Percentiles rank a stretch among this genome's conserved stretches.
These are phyloP conservation scores for Lichenostomus cassidix DNA, from an alignment of 2,113 vertebrate genomes.

Conservation along the genomic window DNA sequence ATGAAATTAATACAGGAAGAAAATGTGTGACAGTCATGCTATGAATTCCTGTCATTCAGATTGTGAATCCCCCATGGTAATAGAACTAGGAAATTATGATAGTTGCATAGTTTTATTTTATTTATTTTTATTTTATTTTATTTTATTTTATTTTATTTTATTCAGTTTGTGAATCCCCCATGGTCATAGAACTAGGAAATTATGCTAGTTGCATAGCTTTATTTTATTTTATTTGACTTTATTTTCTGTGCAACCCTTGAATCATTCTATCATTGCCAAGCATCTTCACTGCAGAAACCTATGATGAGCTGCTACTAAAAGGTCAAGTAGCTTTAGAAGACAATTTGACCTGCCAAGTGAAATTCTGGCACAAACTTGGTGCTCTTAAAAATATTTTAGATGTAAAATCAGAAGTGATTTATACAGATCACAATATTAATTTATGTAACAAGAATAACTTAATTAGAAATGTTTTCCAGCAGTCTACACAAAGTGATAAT, in stretches of 20 bases:
- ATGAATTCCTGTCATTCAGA: not conserved
- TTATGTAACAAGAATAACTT: conserved; percentile 23
- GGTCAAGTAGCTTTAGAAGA: not conserved
- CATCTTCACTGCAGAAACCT: not conserved
- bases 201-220: not conserved
- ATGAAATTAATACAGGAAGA: conserved; percentile 15
- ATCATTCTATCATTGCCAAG: not conserved
- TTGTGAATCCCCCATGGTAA: not conserved
- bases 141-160: too few species aligned
- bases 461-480: conserved; percentile 12
- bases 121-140: too few species aligned
- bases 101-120: not conserved
- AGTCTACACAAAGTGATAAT: conserved; percentile 4
- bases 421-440: conserved; percentile 18
- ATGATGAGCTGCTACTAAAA: not conserved
- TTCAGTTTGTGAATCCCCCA: not conserved
- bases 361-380: not conserved
- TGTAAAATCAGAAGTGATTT: conserved; percentile 8
- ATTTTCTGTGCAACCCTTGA: not conserved
- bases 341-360: not conserved
- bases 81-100: not conserved
- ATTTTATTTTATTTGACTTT: not conserved
- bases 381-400: not conserved
- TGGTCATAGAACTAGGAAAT: not conserved
- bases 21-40: not conserved